These are phyloP conservation scores for Conus ventricosus DNA, from an alignment of 1,140 invertebrate genomes.

Conservation along the genomic window DNA sequence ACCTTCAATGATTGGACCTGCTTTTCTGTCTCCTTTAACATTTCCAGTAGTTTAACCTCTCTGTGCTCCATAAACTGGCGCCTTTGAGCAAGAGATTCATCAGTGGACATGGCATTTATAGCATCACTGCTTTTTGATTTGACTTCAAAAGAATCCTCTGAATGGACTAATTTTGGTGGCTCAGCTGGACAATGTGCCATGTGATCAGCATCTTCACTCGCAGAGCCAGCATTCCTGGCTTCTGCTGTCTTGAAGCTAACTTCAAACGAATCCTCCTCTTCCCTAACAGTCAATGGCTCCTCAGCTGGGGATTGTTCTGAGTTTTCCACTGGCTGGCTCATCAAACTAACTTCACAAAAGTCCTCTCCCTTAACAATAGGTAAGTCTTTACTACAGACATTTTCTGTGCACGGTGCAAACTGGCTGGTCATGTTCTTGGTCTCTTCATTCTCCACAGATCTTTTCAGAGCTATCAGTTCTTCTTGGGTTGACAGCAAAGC, in stretches of 20 bases:
- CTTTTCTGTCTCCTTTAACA: conserved; percentile 34
- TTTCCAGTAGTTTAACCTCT: conserved; percentile 33
- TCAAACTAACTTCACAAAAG: background rate
- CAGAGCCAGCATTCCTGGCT: background rate
- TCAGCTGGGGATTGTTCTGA: background rate
- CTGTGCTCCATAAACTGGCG: conserved; percentile 38
- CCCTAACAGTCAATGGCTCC: background rate
- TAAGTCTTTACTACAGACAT: background rate
- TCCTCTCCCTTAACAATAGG: background rate
- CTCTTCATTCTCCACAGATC: background rate
- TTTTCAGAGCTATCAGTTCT: conserved; percentile 5
- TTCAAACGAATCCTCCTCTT: conserved; percentile 4
- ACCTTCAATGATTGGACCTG: conserved; percentile 8
- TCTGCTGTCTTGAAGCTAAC: background rate
- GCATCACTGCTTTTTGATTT: background rate
- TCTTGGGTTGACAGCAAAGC: background rate
- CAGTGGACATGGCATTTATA: too few species aligned
- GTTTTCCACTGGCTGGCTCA: background rate
- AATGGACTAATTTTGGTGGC: too few species aligned
- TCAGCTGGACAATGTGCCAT: too few species aligned
- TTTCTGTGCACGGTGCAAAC: background rate
- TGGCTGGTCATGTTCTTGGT: background rate
- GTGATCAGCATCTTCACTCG: too few species aligned
- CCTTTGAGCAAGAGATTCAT: conserved; percentile 23
- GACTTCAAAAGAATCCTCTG: background rate